Evolutionary conservation across 2,797 vertebrate genomes (phyloP), one percentile per base, ranked within the genome.

Genomic region (Gila robusta): DNA sequence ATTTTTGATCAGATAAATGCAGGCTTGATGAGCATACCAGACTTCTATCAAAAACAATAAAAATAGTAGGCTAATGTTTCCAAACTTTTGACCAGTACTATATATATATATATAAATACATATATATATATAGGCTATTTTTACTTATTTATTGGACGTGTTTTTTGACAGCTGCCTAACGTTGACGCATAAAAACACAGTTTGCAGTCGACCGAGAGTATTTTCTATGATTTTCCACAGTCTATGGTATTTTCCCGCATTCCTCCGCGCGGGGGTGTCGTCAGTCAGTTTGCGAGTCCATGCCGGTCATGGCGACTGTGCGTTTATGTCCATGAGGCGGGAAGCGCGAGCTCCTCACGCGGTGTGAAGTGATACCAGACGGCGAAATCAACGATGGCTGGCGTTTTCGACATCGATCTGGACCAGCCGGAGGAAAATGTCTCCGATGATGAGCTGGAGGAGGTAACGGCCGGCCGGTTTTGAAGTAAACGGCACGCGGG

Each of bases 331-430:
- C 97, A 99, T 99, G 98, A 99, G 98, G 98, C 95, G 95, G 93
- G 93, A 95, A 89, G 93, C 93, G 92, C 91, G 87, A 92, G 91
- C 91, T 90, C 88, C 89, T 92, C 89, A 90, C 91, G 88, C 91
- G 78, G 91, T 92, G 90, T 92, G 92, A 79, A 93, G 91, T 91
- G 92, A 93, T 91, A 81, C 90, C 93, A 90, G 88, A 89, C 91
- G 93, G 90, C 87, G 90, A 93, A 93, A 92, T 93, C 91, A 93
- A 96, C 94, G 90, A 99, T 99, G 98, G 98, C 98, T 88, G 98
- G 97, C 90, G 97, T 99, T 92, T 99, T 99, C 95, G 98, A 99
- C 95, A 99, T 99, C 92, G 98, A 99, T 91, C 90, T 99, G 94
- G 98, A 99, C 94, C 97, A 98, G 96, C 98, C 98, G 81, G 98